These are phyloP conservation scores for Scalopus aquaticus DNA, from an alignment of 2,113 vertebrate species.

Conservation along the genomic window DNA sequence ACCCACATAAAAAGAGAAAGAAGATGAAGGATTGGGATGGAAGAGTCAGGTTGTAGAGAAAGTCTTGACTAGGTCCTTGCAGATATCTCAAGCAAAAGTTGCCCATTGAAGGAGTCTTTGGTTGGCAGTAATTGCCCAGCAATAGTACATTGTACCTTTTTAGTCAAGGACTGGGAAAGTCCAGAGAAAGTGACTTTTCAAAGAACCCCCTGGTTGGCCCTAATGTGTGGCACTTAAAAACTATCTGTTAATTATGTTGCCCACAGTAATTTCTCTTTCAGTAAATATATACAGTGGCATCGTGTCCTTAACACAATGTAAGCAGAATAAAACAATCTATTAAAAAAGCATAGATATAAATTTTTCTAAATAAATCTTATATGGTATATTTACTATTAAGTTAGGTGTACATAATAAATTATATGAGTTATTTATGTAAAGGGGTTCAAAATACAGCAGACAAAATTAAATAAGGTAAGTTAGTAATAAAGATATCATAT, in stretches of 20 bases:
- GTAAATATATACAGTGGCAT: not conserved
- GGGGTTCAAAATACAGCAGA: not conserved
- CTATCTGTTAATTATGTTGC: not conserved
- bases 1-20: not conserved
- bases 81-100: no score
- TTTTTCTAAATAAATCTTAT: not conserved
- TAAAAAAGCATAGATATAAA: not conserved
- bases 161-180: not conserved
- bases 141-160: no score
- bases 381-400: not conserved
- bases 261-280: not conserved
- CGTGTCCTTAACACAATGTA: not conserved
- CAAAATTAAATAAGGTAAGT: not conserved
- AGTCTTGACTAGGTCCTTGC: not conserved
- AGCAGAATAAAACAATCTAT: not conserved
- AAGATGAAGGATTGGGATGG: not conserved
- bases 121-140: no score
- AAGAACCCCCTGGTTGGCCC: not conserved
- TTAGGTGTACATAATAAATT: not conserved
- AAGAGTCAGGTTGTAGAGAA: not conserved
- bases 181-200: not conserved
- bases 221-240: not conserved
- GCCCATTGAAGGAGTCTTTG: no score
- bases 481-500: not conserved
- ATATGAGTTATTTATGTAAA: not conserved